These are phyloP conservation scores for Ochlodes sylvanus DNA, from an alignment of 2,888 invertebrate species.

Conservation along the genomic window DNA sequence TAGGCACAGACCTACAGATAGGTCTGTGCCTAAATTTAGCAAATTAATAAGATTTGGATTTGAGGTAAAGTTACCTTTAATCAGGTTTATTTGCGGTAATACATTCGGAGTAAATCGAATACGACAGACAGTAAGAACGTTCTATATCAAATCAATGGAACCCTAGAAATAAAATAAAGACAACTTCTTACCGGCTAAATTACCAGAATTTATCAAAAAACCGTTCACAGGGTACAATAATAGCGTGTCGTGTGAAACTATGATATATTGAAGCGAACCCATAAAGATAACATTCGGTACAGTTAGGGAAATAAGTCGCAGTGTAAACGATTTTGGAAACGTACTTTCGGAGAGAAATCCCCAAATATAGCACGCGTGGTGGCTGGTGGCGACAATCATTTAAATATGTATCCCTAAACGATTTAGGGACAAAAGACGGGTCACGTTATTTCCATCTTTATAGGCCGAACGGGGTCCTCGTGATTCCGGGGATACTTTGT, in stretches of 20 bases:
- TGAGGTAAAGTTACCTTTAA: too few relatives aligned
- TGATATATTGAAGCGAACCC: constrained; percentile 26
- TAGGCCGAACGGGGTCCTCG: constrained; percentile 19
- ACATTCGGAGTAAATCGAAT: too few relatives aligned
- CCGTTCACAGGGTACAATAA: constrained; percentile 21
- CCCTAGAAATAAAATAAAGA: not conserved
- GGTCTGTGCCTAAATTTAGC: too few relatives aligned
- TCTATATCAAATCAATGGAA: not conserved
- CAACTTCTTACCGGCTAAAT: constrained; percentile 3
- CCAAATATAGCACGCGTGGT: constrained; percentile 12
- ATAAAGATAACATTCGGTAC: constrained; percentile 26
- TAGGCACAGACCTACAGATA: too few relatives aligned
- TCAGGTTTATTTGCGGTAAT: too few relatives aligned
- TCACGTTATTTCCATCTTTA: constrained; percentile 30
- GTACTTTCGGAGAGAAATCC: constrained; percentile 16
- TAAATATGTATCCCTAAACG: constrained; percentile 41
- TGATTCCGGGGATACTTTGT: constrained; percentile 14
- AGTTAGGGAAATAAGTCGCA: constrained; percentile 14
- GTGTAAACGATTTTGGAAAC: constrained; percentile 28
- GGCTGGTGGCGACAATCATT: constrained; percentile 28
- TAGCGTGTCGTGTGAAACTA: constrained; percentile 33
- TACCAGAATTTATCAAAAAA: constrained; percentile 19
- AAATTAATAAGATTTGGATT: too few relatives aligned
- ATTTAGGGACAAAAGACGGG: constrained; percentile 39
- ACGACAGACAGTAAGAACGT: too few relatives aligned